Percentiles rank a stretch among this genome's conserved stretches.
Evolutionary conservation across 2,113 vertebrate species (phyloP).

Genomic region (Elachura formosa): DNA sequence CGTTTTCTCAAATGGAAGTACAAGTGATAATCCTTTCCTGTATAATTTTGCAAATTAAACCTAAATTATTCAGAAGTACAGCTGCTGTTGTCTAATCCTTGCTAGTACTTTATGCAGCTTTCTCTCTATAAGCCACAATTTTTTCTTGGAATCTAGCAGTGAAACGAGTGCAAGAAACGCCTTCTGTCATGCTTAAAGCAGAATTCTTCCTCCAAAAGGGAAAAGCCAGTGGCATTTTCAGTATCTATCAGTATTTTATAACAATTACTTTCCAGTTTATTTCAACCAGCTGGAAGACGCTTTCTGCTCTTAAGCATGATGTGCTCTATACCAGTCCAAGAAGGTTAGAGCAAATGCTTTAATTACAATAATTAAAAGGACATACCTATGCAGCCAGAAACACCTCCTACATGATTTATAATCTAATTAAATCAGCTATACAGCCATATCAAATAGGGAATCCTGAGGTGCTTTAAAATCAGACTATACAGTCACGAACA

Average conservation of each 20-base stretch:
- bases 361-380: neutral
- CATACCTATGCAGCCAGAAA: neutral
- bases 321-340: neutral
- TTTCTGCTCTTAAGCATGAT: neutral
- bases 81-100: conserved; percentile 35
- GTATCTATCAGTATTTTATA: neutral
- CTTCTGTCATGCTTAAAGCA: neutral
- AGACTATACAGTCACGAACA: neutral
- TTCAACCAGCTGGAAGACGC: neutral
- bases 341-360: neutral
- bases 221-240: neutral
- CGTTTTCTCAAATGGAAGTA: neutral
- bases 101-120: neutral
- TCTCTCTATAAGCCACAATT: neutral
- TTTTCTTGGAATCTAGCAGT: neutral
- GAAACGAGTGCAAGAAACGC: neutral
- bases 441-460: neutral
- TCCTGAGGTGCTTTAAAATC: neutral
- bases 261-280: neutral
- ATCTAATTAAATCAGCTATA: neutral
- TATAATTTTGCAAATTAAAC: conserved; percentile 27
- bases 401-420: neutral
- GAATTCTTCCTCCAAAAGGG: neutral
- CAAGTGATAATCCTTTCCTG: neutral
- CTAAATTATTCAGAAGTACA: conserved; percentile 54